Conservation (phyloP, 2,888 invertebrate species). For the Argyresthia goedartella region DNA sequence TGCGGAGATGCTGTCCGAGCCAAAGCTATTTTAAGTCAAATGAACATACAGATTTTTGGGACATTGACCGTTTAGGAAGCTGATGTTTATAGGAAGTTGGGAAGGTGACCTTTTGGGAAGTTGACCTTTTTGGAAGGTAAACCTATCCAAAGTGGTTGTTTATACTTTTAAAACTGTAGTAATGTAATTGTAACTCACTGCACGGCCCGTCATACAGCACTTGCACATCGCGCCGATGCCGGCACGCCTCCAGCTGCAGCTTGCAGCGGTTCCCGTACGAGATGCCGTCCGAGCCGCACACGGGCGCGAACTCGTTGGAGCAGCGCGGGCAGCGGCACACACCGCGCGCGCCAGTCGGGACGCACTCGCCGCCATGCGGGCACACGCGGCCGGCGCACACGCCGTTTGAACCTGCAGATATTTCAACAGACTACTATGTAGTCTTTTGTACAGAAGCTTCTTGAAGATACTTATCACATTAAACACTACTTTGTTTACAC, state of each 20-base stretch:
- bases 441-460: too few species aligned
- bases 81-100: too few species aligned
- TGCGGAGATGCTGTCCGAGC: too few species aligned
- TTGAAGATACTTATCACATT: too few species aligned
- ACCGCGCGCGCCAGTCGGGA: conserved; percentile 78
- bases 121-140: too few species aligned
- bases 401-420: conserved; percentile 69
- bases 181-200: conserved; percentile 77
- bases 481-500: too few species aligned
- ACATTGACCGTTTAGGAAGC: too few species aligned
- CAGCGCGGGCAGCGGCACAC: conserved; percentile 89
- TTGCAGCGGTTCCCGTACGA: conserved; percentile 88
- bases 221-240: conserved; percentile 78
- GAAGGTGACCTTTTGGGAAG: too few species aligned
- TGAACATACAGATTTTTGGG: too few species aligned
- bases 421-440: neutral
- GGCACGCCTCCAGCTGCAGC: conserved; percentile 83
- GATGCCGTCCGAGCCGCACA: conserved; percentile 87
- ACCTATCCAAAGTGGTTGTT: too few species aligned
- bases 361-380: conserved; percentile 78
- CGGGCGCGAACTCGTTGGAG: conserved; percentile 86
- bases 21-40: too few species aligned
- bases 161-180: too few species aligned
- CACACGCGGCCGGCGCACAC: conserved; percentile 80
- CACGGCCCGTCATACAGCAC: conserved; percentile 87